phyloP scores from a whole-genome alignment of 2,113 vertebrate genomes.

The Galbula dea region DNA sequence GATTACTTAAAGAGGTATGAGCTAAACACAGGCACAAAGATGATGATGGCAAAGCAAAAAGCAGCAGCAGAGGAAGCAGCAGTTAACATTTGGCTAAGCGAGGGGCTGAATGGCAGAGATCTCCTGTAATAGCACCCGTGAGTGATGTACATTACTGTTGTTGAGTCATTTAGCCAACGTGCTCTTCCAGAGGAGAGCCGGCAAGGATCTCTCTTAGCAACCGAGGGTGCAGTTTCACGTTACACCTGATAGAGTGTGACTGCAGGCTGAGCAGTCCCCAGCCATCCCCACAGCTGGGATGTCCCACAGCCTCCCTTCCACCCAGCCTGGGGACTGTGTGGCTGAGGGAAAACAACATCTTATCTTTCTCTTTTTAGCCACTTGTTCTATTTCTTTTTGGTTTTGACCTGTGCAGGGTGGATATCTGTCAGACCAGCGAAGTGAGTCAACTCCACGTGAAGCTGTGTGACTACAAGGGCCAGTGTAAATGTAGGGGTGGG shows the following conservation, averaged over 20 bases:
- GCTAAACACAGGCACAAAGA: not conserved
- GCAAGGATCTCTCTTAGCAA: conserved; percentile 52
- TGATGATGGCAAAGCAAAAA: not conserved
- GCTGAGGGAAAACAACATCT: not conserved
- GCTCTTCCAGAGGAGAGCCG: not conserved
- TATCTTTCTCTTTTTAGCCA: not conserved
- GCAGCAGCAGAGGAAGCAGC: not conserved
- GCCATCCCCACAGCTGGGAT: conserved; percentile 2
- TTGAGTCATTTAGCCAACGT: not conserved
- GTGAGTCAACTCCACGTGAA: not conserved
- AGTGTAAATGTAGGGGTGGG: not conserved
- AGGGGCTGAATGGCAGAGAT: not conserved
- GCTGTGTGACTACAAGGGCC: not conserved
- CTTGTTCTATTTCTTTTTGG: too few species aligned
- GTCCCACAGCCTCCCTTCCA: conserved; percentile 51
- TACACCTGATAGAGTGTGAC: conserved; percentile 34
- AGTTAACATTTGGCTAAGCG: not conserved
- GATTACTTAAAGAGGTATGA: not conserved
- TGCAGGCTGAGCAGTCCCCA: conserved; percentile 42
- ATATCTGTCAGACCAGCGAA: not conserved
- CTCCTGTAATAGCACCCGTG: not conserved
- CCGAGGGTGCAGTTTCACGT: conserved; percentile 43
- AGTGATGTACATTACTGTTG: not conserved
- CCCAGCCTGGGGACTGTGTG: not conserved
- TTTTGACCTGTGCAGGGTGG: not conserved